Base-by-base conservation (phyloP, 2,888 invertebrate species). In the Keiferia lycopersicella region DNA sequence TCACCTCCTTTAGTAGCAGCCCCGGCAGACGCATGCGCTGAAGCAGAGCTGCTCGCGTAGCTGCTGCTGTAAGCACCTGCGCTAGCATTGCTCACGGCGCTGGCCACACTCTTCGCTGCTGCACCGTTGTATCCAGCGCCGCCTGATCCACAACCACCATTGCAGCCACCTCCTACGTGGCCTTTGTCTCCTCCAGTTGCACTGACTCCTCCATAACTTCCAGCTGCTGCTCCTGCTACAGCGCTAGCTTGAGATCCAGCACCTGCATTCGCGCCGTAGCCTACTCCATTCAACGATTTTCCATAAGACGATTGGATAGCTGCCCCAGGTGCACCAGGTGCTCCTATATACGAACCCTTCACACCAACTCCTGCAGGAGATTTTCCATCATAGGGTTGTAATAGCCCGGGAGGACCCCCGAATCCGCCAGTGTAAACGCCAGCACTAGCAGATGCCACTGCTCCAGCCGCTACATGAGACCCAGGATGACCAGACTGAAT, bases 381-480 rank as follows among this genome's bases (percentile, higher is more conserved):
- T 77, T 84, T 87, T 34, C 82, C 83, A 64, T 75, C 73, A 66
- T 78, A 82, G 0, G 91, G 88, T 72, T 81, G 81, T 7, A 89
- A 70, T 14, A 89, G 65, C n/a, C 91, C 91, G 30, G 89, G 84
- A 57, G 91, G 88, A 34, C 89, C 91, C 45, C 90, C 88, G 69
- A 91, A 91, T 16, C 91, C 87, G 62, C 88, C 90, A 16, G 82
- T 77, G 67, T 91, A 91, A 45, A 76, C 79, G 34, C 79, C 76
- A 10, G 83, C 80, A 61, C 80, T 78, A 18, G 86, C 82, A 63
- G 70, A 71, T 30, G 82, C 81, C 4, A 71, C 66, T 14, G 83
- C 81, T 39, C 66, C 69, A 18, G 79, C 76, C 6, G 66, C 65
- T 7, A 68, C 66, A 62, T 69, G 61, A 22, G 62, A 12, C 30